A percentile compares a stretch with the other conserved stretches of the same genome.
These are phyloP conservation scores for Watsonalla cultraria DNA, from an alignment of 2,888 invertebrate genomes.

Conservation along the genomic window DNA sequence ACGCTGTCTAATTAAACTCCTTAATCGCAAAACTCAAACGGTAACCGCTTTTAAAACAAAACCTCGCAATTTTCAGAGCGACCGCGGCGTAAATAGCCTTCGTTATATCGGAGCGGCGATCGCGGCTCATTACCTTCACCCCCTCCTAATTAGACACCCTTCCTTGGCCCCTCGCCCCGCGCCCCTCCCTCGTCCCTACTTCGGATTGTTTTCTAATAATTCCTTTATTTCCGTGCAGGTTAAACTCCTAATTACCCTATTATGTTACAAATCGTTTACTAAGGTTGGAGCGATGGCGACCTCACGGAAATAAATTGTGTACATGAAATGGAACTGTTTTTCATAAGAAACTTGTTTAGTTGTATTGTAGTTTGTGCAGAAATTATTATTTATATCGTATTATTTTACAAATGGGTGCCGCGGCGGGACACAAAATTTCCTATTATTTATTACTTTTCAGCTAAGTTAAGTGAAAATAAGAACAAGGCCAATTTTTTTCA, in stretches of 20 bases:
- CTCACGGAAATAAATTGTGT: neutral
- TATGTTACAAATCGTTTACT: constrained; percentile 44
- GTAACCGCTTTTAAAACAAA: constrained; percentile 77
- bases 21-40: constrained; percentile 79
- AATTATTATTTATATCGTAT: neutral
- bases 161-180: constrained; percentile 28
- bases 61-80: constrained; percentile 75
- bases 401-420: too few species aligned
- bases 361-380: neutral
- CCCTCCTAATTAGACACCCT: constrained; percentile 72
- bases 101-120: constrained; percentile 76
- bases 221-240: constrained; percentile 67
- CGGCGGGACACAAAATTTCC: too few species aligned
- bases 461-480: too few species aligned
- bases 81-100: constrained; percentile 74
- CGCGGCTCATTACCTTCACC: constrained; percentile 76
- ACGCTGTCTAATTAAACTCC: constrained; percentile 77
- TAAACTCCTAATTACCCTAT: constrained; percentile 58
- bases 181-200: constrained; percentile 29
- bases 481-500: too few species aligned
- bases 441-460: too few species aligned
- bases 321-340: neutral
- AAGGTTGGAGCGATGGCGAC: constrained; percentile 18
- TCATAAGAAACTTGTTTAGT: neutral
- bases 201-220: constrained; percentile 76